Conservation (phyloP, 2,888 invertebrate genomes). For the Drosophila mimica region DNA sequence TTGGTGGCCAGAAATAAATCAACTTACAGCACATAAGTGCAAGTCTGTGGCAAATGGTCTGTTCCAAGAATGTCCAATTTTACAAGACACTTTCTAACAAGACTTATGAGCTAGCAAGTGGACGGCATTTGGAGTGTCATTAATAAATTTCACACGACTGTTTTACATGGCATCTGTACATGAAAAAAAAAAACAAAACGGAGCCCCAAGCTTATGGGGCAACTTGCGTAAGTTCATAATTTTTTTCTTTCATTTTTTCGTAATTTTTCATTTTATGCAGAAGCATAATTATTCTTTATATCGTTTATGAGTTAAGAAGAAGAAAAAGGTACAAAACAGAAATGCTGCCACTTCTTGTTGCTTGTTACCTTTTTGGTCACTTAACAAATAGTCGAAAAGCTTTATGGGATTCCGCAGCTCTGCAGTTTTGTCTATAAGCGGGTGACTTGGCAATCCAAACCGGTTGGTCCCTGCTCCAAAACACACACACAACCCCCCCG, state of each 20-base stretch:
- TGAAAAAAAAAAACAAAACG: constrained; percentile 15
- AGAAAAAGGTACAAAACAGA: constrained; percentile 33
- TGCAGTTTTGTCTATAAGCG: constrained; percentile 75
- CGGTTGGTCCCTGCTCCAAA: constrained; percentile 56
- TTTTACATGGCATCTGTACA: constrained; percentile 73
- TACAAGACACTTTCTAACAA: constrained; percentile 61
- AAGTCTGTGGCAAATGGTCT: constrained; percentile 40
- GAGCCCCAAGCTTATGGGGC: constrained; percentile 1
- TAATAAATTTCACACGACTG: constrained; percentile 77
- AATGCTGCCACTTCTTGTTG: constrained; percentile 45
- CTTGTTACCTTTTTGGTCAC: constrained; percentile 77
- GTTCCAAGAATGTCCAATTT: constrained; percentile 64
- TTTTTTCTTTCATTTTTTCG: not conserved
- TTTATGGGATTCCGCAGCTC: constrained; percentile 64
- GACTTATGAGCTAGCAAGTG: constrained; percentile 57
- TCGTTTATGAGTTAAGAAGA: constrained; percentile 63
- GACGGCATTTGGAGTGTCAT: constrained; percentile 30
- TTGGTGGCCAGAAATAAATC: constrained; percentile 55
- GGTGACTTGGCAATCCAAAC: constrained; percentile 79
- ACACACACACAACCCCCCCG: not conserved
- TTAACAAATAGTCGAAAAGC: constrained; percentile 77
- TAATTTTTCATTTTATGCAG: constrained; percentile 56
- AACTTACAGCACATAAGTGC: constrained; percentile 66
- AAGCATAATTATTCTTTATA: constrained; percentile 77
- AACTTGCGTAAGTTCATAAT: constrained; percentile 71